Percentiles rank a stretch among this genome's conserved stretches.
These are phyloP conservation scores for Graphium colonna DNA, from an alignment of 2,888 invertebrate species.

Conservation along the genomic window DNA sequence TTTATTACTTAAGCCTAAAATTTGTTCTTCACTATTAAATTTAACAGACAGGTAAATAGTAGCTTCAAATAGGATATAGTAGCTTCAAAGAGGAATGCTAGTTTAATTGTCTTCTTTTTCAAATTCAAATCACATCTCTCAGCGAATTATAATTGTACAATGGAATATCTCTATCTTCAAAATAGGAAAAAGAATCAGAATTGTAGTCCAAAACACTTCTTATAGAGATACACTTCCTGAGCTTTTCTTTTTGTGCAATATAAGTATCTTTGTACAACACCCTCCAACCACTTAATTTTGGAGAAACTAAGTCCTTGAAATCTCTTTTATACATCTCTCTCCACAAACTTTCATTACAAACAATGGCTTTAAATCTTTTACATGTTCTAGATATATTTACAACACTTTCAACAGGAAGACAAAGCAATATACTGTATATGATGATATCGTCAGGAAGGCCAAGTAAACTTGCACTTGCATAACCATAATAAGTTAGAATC, in stretches of 20 bases:
- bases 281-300: constrained; percentile 47
- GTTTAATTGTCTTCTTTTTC: neutral
- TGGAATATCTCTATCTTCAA: constrained; percentile 11
- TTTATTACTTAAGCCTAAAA: neutral
- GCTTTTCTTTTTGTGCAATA: constrained; percentile 32
- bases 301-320: constrained; percentile 36
- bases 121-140: constrained; percentile 10
- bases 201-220: constrained; percentile 7
- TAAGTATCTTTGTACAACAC: constrained; percentile 47
- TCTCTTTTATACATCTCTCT: constrained; percentile 58
- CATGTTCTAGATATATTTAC: constrained; percentile 55
- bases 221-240: neutral
- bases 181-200: constrained; percentile 1
- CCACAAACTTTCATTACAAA: constrained; percentile 56
- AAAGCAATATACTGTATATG: constrained; percentile 49
- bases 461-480: constrained; percentile 64
- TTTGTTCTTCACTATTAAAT: too few species aligned
- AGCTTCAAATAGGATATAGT: too few species aligned
- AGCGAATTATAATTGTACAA: constrained; percentile 13
- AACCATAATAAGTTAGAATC: constrained; percentile 69
- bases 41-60: too few species aligned
- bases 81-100: constrained; percentile 4
- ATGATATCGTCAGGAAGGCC: constrained; percentile 66
- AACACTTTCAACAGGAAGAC: constrained; percentile 47
- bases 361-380: constrained; percentile 44